Percentiles rank a stretch among this genome's conserved stretches.
phyloP scores from a whole-genome alignment of 2,888 invertebrate species.

The Eupeodes luniger region DNA sequence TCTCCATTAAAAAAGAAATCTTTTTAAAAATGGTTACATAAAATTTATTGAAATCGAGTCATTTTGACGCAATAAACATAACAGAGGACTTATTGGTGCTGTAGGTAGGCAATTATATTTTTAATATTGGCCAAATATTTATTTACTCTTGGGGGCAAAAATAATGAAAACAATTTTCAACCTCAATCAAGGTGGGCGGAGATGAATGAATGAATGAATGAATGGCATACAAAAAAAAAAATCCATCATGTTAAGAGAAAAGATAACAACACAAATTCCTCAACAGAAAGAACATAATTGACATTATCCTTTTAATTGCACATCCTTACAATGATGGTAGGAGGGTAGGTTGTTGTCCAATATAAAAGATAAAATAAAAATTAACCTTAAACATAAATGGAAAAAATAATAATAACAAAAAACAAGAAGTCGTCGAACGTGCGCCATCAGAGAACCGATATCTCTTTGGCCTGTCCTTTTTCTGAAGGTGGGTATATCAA shows the following conservation, averaged over 20 bases:
- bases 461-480: conserved; percentile 3
- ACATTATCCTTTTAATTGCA: conserved; percentile 66
- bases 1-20: no score
- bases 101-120: neutral
- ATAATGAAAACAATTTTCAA: conserved; percentile 44
- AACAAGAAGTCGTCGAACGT: neutral
- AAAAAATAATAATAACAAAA: neutral
- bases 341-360: conserved; percentile 8
- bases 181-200: conserved; percentile 18
- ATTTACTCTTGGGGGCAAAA: neutral
- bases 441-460: neutral
- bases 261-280: conserved; percentile 24
- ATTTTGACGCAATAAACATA: no score
- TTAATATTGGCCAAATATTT: conserved; percentile 9
- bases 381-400: neutral
- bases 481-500: conserved; percentile 8
- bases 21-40: no score
- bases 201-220: neutral
- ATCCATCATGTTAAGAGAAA: neutral
- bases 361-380: conserved; percentile 5
- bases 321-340: conserved; percentile 35
- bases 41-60: no score
- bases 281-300: conserved; percentile 51
- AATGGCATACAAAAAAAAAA: conserved; percentile 8
- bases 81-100: no score